phyloP scores from a whole-genome alignment of 2,113 vertebrate genomes.

The Oryzias curvinotus region DNA sequence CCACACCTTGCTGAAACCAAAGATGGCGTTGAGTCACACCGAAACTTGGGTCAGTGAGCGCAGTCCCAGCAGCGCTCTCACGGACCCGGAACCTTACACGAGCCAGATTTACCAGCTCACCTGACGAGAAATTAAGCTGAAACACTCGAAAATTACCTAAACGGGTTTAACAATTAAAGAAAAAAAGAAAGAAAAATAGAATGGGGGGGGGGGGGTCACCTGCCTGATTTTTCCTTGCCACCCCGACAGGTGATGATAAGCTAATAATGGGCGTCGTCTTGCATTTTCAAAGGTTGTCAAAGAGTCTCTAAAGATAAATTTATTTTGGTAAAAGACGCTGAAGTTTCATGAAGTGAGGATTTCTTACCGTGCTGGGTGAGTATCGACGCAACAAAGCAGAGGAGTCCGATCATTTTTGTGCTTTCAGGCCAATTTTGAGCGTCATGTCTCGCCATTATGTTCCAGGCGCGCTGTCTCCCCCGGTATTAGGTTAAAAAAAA shows the following conservation, averaged over 20 bases:
- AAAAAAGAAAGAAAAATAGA: not conserved
- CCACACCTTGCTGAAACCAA: constrained; percentile 71
- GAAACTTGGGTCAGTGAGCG: constrained; percentile 64
- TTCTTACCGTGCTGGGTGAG: constrained; percentile 66
- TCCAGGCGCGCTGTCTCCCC: constrained; percentile 32
- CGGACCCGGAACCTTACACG: not conserved
- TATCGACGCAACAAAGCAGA: constrained; percentile 50
- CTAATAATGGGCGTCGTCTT: not conserved
- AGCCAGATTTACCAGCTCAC: accelerated
- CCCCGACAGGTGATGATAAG: constrained; percentile 53
- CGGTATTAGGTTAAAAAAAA: not conserved
- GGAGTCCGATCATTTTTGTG: constrained; percentile 48
- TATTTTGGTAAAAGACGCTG: not conserved
- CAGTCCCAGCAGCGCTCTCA: not conserved
- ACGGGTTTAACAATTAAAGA: no score
- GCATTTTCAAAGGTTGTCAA: no score
- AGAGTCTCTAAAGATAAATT: no score
- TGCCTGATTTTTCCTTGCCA: constrained; percentile 23
- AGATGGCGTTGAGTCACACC: constrained; percentile 71
- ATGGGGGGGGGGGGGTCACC: constrained; percentile 21
- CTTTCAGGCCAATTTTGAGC: constrained; percentile 41
- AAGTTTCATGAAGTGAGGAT: constrained; percentile 15
- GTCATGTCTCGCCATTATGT: constrained; percentile 59
- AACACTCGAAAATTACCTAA: not conserved
- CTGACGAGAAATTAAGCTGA: not conserved